Percentiles rank a stretch among this genome's conserved stretches.
These are phyloP conservation scores for Aphis craccivora DNA, from an alignment of 1,140 invertebrate species.

Conservation along the genomic window DNA sequence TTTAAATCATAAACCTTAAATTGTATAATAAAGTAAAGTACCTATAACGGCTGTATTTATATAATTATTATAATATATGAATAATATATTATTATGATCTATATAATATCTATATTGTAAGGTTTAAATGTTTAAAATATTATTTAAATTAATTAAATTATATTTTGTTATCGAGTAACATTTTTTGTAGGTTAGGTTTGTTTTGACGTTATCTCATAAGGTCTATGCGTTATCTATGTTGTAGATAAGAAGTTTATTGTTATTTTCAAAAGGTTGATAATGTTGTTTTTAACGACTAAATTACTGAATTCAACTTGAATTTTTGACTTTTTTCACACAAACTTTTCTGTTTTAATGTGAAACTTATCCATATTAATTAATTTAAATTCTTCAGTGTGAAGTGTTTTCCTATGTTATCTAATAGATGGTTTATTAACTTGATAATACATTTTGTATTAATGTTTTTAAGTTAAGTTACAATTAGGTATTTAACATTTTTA, in stretches of 20 bases:
- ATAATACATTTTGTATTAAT: not conserved
- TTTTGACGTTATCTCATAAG: not conserved
- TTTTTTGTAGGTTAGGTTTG: not conserved
- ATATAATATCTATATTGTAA: too few relatives aligned
- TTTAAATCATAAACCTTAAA: too few relatives aligned
- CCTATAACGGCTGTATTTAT: too few relatives aligned
- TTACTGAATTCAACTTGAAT: not conserved
- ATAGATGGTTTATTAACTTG: not conserved
- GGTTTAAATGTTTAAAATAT: too few relatives aligned
- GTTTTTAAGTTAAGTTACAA: not conserved
- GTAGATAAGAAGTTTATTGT: not conserved
- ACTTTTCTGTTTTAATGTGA: not conserved
- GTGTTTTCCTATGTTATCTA: not conserved
- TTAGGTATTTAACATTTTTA: not conserved
- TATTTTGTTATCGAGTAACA: not conserved
- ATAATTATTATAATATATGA: too few relatives aligned
- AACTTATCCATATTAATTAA: not conserved
- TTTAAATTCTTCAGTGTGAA: not conserved
- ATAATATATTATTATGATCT: too few relatives aligned
- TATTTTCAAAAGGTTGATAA: constrained; percentile 27
- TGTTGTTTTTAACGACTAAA: not conserved
- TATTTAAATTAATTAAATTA: not conserved
- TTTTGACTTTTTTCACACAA: not conserved
- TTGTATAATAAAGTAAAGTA: too few relatives aligned
- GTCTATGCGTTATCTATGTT: not conserved